Percentiles rank a stretch among this genome's conserved stretches.
Conservation (phyloP, 2,888 invertebrate genomes). For the Ischnura elegans region DNA sequence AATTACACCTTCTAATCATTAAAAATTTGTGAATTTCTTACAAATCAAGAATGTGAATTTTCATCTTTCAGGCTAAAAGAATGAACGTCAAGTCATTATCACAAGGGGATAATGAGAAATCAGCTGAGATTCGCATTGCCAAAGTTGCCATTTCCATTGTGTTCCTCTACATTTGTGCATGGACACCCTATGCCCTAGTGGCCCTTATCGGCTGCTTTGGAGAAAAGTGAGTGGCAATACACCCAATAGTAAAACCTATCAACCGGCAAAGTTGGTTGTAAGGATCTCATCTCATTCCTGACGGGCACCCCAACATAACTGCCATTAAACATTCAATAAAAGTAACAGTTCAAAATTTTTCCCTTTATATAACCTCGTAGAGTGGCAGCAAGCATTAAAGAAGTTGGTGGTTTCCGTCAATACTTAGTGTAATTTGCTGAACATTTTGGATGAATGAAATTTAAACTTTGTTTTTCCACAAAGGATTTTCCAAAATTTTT, state of each 20-base stretch:
- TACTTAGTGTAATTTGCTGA: too few relatives aligned
- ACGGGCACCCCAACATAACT: too few relatives aligned
- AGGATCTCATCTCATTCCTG: too few relatives aligned
- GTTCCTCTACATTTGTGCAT: slow-evolving; percentile 85
- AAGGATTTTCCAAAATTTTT: too few relatives aligned
- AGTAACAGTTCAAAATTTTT: too few relatives aligned
- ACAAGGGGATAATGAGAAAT: slow-evolving; percentile 82
- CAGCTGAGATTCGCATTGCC: slow-evolving; percentile 86
- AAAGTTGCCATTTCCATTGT: slow-evolving; percentile 88
- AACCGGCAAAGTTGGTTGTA: too few relatives aligned
- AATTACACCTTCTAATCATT: background rate
- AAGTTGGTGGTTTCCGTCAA: too few relatives aligned
- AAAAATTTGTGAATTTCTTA: background rate
- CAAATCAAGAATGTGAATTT: background rate
- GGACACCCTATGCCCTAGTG: slow-evolving; percentile 88
- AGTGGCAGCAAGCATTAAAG: too few relatives aligned
- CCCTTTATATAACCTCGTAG: too few relatives aligned
- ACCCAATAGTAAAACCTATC: background rate
- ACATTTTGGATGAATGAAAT: too few relatives aligned
- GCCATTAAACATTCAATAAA: too few relatives aligned
- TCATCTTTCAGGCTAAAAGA: slow-evolving; percentile 83
- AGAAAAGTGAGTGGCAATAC: slow-evolving; percentile 78
- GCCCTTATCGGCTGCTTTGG: slow-evolving; percentile 85
- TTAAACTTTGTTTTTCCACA: too few relatives aligned
- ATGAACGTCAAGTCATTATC: slow-evolving; percentile 88